Percentiles rank a stretch among this genome's conserved stretches.
Evolutionary conservation across 2,888 invertebrate genomes (phyloP).

Genomic region (Strigamia maritima): DNA sequence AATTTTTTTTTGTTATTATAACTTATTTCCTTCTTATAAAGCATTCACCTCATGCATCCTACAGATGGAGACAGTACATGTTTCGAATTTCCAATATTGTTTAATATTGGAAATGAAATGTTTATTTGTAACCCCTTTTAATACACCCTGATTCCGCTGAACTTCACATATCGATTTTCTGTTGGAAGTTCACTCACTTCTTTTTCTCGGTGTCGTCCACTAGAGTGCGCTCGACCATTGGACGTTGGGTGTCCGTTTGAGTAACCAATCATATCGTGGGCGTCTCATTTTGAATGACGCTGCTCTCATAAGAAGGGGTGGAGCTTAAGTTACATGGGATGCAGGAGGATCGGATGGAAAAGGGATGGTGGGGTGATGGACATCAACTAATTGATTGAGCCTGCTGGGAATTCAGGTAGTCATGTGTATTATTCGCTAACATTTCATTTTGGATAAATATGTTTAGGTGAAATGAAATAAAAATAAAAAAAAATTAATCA

Average conservation of each 20-base stretch:
- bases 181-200: constrained; percentile 19
- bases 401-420: constrained; percentile 34
- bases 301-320: constrained; percentile 23
- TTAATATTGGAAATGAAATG: neutral
- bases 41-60: too few relatives aligned
- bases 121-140: neutral
- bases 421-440: constrained; percentile 31
- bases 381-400: constrained; percentile 34
- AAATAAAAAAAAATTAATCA: neutral
- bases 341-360: constrained; percentile 1
- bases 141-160: neutral
- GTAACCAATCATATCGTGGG: constrained; percentile 28
- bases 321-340: constrained; percentile 18
- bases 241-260: constrained; percentile 6
- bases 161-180: constrained; percentile 7
- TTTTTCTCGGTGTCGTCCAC: constrained; percentile 21
- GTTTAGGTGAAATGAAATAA: neutral
- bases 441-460: constrained; percentile 18
- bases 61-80: too few relatives aligned
- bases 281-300: constrained; percentile 25
- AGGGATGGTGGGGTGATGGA: neutral
- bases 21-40: too few relatives aligned
- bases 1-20: too few relatives aligned
- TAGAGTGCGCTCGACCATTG: constrained; percentile 28
- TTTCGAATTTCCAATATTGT: too few relatives aligned